Base-by-base conservation (phyloP, 2,113 vertebrate genomes). In the Ranitomeya imitator region DNA sequence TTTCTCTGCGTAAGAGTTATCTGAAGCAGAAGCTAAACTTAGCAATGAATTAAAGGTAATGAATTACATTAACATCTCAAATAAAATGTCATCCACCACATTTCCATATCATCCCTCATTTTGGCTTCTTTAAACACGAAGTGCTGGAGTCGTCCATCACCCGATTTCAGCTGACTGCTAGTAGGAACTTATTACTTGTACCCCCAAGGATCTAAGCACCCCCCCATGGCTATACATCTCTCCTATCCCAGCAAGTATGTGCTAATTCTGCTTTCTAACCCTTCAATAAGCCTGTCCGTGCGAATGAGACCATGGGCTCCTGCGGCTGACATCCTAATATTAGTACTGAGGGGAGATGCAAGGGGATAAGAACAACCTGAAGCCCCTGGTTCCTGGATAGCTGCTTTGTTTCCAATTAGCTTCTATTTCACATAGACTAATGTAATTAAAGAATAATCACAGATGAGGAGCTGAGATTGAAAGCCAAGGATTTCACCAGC, bases 271-370 rank as follows among this genome's bases (percentile, higher is more conserved):
- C 92, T 92, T 93, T 91, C 79, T n/a, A 92, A 94, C 89, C 90
- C 37, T 92, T 54, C 31, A 67, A 69, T 52, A 94, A 94, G 92
- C 91, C 92, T 91, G 93, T 92, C 85, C 92, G 90, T 79, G 90
- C 88, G 91, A 89, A 90, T 90, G 93, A 54, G 82, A 69, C 55
- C 80, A 93, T 93, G 93, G 92, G 93, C 93, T 93, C 93, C 93
- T 91, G 93, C 89, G 90, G 97, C 97, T 97, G 95, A 96, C 19
- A 96, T 97, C 96, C 96, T 94, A 95, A 92, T 91, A 91, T 91
- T 91, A 94, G 96, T 95, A 95, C 92, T 92, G 94, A 95, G 93
- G 95, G 93, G 93, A 86, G 95, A 96, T 96, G 95, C 96, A 97
- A 97, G 94, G 97, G 95, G 97, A 97, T 96, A 95, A 69, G 97